A percentile compares a stretch with the other conserved stretches of the same genome.
Evolutionary conservation across 1,140 invertebrate genomes (phyloP).

Genomic region (Apis mellifera): Amel_HAv3.1 CM009944.2:9469501-9470000

Average conservation of each 20-base stretch:
- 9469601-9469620: constrained; percentile 78
- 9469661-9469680: constrained; percentile 79
- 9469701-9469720: too few species aligned
- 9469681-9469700: constrained; percentile 45
- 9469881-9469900: constrained; percentile 88
- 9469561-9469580: constrained; percentile 80
- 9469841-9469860: constrained; percentile 91
- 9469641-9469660: constrained; percentile 78
- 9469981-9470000: constrained; percentile 91
- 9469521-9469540: constrained; percentile 79
- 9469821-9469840: constrained; percentile 89
- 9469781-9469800: too few species aligned
- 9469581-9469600: constrained; percentile 79
- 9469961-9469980: constrained; percentile 85
- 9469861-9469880: constrained; percentile 90
- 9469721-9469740: too few species aligned
- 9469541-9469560: constrained; percentile 79
- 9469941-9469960: constrained; percentile 80
- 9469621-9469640: constrained; percentile 79
- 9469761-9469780: too few species aligned
- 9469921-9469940: constrained; percentile 82
- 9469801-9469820: neutral
- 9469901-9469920: constrained; percentile 82
- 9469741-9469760: too few species aligned
- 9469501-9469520: neutral